These are phyloP conservation scores for Labia minor DNA, from an alignment of 2,888 invertebrate genomes.

Conservation along the genomic window DNA sequence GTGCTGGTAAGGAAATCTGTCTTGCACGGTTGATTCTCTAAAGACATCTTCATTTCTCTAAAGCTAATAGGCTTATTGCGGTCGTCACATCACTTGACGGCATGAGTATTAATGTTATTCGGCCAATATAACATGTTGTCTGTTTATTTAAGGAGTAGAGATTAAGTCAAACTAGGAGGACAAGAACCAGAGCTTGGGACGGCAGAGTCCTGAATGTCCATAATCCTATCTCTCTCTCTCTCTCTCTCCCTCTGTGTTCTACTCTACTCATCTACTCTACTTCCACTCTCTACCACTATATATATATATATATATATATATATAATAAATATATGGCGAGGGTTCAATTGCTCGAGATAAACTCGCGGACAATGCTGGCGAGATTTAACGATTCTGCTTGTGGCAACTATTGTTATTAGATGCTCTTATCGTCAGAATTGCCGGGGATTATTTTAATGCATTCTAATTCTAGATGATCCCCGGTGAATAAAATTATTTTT, in stretches of 20 bases:
- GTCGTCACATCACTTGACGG: not conserved
- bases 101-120: constrained; percentile 3
- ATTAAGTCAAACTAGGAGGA: not conserved
- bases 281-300: too few species aligned
- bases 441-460: constrained; percentile 13
- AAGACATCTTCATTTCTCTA: not conserved
- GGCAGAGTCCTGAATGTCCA: not conserved
- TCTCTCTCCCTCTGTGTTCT: too few species aligned
- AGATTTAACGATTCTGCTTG: constrained; percentile 7
- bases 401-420: constrained; percentile 13
- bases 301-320: not conserved
- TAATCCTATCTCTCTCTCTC: not conserved
- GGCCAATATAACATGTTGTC: constrained; percentile 4
- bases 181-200: not conserved
- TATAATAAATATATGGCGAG: too few species aligned
- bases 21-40: not conserved
- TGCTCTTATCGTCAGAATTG: constrained; percentile 1
- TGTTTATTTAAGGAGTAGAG: constrained; percentile 13
- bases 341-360: constrained; percentile 9
- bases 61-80: constrained; percentile 1
- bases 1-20: too few species aligned
- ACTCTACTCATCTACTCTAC: too few species aligned
- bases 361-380: not conserved
- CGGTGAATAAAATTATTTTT: constrained; percentile 13
- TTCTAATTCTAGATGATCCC: not conserved